A percentile compares a stretch with the other conserved stretches of the same genome.
phyloP scores from a whole-genome alignment of 2,888 invertebrate species.

The Drosophila nigritarsus region DNA sequence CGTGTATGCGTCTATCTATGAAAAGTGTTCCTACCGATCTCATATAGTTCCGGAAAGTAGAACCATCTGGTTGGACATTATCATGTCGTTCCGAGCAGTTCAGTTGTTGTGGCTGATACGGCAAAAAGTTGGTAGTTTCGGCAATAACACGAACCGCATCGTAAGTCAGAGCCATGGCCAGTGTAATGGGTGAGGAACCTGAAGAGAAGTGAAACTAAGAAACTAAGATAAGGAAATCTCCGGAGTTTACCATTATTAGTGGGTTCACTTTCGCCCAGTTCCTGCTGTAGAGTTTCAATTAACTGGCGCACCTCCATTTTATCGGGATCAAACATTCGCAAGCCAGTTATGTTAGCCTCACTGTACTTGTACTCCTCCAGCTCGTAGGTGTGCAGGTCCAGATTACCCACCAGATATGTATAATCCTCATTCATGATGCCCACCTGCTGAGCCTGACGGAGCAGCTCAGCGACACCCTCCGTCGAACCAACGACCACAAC shows the following conservation, averaged over 20 bases:
- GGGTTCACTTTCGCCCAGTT: slow-evolving; percentile 60
- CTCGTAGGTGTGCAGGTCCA: slow-evolving; percentile 89
- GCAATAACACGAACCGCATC: slow-evolving; percentile 94
- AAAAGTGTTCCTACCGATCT: slow-evolving; percentile 66
- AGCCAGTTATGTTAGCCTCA: slow-evolving; percentile 92
- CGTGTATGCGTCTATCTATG: too few relatives aligned
- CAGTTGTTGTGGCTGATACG: slow-evolving; percentile 85
- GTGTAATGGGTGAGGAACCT: slow-evolving; percentile 82
- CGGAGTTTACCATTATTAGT: slow-evolving; percentile 39
- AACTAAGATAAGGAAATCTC: rapidly evolving
- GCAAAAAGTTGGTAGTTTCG: slow-evolving; percentile 89
- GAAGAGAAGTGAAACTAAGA: not conserved
- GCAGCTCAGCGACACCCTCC: slow-evolving; percentile 87
- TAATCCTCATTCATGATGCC: slow-evolving; percentile 98
- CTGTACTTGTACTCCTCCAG: slow-evolving; percentile 91
- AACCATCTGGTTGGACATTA: slow-evolving; percentile 91
- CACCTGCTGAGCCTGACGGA: slow-evolving; percentile 94
- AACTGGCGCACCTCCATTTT: slow-evolving; percentile 86
- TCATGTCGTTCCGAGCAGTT: slow-evolving; percentile 87
- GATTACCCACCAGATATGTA: slow-evolving; percentile 91
- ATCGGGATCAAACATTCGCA: slow-evolving; percentile 88
- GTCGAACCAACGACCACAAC: slow-evolving; percentile 90
- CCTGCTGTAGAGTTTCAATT: slow-evolving; percentile 59
- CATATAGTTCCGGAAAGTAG: slow-evolving; percentile 92
- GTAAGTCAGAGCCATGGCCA: slow-evolving; percentile 92